phyloP scores from a whole-genome alignment of 2,888 invertebrate species.

The Ornithoptera priamus region DNA sequence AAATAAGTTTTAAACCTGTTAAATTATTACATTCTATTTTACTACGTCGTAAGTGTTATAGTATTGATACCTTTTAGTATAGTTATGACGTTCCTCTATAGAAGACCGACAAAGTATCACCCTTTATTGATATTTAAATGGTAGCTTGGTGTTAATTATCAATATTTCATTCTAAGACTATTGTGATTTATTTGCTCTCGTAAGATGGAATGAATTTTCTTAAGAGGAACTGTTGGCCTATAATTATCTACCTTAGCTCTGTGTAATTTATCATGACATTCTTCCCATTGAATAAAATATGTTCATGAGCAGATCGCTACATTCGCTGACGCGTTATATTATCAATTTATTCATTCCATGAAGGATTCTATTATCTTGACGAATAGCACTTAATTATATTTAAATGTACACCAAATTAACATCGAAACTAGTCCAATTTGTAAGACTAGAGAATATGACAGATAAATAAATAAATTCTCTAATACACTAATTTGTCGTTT shows the following conservation, averaged over 20 bases:
- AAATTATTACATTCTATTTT: constrained; percentile 79
- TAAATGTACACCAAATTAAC: constrained; percentile 45
- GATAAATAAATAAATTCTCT: constrained; percentile 22
- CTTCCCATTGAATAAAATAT: constrained; percentile 3
- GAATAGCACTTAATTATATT: constrained; percentile 12
- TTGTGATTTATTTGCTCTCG: constrained; percentile 10
- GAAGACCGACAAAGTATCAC: constrained; percentile 34
- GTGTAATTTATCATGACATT: constrained; percentile 26
- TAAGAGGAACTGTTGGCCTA: constrained; percentile 48
- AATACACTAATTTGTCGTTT: constrained; percentile 26
- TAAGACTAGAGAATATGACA: constrained; percentile 31
- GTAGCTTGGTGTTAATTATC: constrained; percentile 20
- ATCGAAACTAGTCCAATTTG: constrained; percentile 59
- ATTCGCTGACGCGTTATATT: constrained; percentile 9
- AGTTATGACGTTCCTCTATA: constrained; percentile 57
- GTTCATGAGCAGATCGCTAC: background rate
- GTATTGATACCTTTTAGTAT: constrained; percentile 72
- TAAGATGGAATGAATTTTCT: constrained; percentile 32
- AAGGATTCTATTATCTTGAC: constrained; percentile 5
- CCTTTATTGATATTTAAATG: constrained; percentile 26
- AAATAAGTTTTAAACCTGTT: constrained; percentile 77
- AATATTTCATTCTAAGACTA: constrained; percentile 1
- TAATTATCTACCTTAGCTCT: constrained; percentile 26
- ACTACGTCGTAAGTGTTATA: constrained; percentile 76
- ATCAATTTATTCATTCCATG: constrained; percentile 3